Conservation (phyloP, 2,113 vertebrate genomes). For the Callaeas wilsoni region DNA sequence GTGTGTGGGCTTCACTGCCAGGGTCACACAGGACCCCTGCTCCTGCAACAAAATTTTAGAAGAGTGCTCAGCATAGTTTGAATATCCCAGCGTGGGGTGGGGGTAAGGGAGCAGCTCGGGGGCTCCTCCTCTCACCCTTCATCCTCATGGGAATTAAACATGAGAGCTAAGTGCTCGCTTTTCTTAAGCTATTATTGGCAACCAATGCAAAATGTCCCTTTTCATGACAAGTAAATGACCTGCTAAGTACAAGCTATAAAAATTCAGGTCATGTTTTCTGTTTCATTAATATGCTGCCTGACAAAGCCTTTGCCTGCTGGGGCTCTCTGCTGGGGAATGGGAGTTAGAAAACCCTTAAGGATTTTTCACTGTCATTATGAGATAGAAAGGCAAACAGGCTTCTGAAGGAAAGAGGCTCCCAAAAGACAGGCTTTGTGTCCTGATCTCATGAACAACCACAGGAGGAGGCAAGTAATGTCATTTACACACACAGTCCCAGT, state of each 20-base stretch:
- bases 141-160: slow-evolving; percentile 20
- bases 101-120: neutral
- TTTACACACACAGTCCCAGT: neutral
- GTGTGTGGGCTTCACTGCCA: neutral
- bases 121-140: neutral
- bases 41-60: neutral
- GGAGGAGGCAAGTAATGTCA: slow-evolving; percentile 25
- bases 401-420: slow-evolving; percentile 37
- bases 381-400: slow-evolving; percentile 32
- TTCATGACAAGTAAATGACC: slow-evolving; percentile 56
- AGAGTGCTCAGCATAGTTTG: neutral
- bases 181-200: slow-evolving; percentile 49
- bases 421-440: slow-evolving; percentile 43
- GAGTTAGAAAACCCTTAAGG: slow-evolving; percentile 48
- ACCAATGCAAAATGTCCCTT: slow-evolving; percentile 42
- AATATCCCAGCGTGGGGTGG: neutral
- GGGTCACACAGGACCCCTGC: neutral
- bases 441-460: slow-evolving; percentile 31
- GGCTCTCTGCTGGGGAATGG: slow-evolving; percentile 27
- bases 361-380: slow-evolving; percentile 52
- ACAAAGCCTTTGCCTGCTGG: slow-evolving; percentile 48
- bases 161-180: slow-evolving; percentile 31
- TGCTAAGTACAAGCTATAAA: slow-evolving; percentile 57
- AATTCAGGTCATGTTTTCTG: slow-evolving; percentile 62
- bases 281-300: slow-evolving; percentile 60